Evolutionary conservation across 2,113 vertebrate species (phyloP), one percentile per base, ranked within the genome.

Genomic region (Brienomyrus longianalis): DNA sequence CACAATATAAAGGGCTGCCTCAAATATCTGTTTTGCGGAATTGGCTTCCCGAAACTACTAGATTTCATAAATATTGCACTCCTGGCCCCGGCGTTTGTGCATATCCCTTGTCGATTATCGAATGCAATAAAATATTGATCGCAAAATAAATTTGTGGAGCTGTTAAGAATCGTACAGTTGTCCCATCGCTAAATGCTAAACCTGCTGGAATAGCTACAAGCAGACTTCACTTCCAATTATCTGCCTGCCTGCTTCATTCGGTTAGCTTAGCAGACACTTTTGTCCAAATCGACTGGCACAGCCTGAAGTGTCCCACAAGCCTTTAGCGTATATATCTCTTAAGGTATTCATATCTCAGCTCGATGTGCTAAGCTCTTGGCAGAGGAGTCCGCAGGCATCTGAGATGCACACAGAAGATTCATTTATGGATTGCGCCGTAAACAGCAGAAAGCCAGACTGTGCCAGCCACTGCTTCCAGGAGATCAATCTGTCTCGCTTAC

Each of bases 401-500:
- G 83, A 70, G 89, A 48, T 52, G 52, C 31, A 39, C 31, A 54
- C 39, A 19, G 77, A 52, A 62, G 89, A 48, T 89, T 89, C 88
- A 83, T 54, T 92, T 90, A 92, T 88, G 88, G 90, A 86, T 84
- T 50, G 85, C 39, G 89, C 88, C 77, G 88, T 88, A 86, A 93
- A 89, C 89, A 90, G 91, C 66, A 85, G 45, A 91, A 91, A 92
- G 83, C 85, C 86, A 31, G 85, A 89, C 87, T 88, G 90, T 86
- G 83, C 35, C 88, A 88, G 88, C 56, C 88, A 54, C 86, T 19
- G 88, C 88, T n/a, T 88, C 56, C 86, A 89, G 86, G 86, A 80
- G 66, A 88, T 92, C 92, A 92, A 91, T 91, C 87, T 88, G 89
- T 91, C 86, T 90, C 88, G 90, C 89, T 90, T 92, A 90, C 87